phyloP scores from a whole-genome alignment of 2,113 vertebrate genomes.

The Henicopernis longicauda region DNA sequence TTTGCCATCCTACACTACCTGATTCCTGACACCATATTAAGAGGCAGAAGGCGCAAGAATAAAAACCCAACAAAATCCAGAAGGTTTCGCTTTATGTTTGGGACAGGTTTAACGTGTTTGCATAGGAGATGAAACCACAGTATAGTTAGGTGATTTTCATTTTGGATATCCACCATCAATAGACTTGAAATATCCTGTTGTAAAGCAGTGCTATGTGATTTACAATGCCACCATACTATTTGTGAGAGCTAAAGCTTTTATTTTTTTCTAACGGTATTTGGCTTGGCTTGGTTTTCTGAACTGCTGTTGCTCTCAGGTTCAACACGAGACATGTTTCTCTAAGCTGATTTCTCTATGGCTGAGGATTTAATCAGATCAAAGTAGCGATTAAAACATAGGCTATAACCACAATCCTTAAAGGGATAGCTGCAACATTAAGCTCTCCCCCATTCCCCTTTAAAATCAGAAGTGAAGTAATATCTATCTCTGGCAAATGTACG shows the following conservation, averaged over 20 bases:
- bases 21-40: neutral
- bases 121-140: neutral
- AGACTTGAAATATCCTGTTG: neutral
- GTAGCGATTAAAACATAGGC: slow-evolving; percentile 47
- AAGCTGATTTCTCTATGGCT: slow-evolving; percentile 62
- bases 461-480: neutral
- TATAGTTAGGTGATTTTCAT: neutral
- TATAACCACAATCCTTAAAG: slow-evolving; percentile 45
- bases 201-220: neutral
- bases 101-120: neutral
- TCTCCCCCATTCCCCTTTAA: neutral
- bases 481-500: neutral
- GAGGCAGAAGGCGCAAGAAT: neutral
- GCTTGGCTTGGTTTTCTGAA: slow-evolving; percentile 34
- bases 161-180: neutral
- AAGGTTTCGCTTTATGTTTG: neutral
- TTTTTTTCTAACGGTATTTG: slow-evolving; percentile 3
- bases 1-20: neutral
- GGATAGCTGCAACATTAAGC: slow-evolving; percentile 12
- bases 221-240: neutral
- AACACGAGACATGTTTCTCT: slow-evolving; percentile 57
- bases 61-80: neutral
- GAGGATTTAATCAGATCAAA: slow-evolving; percentile 68
- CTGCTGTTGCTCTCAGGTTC: slow-evolving; percentile 55
- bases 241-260: neutral